A percentile compares a stretch with the other conserved stretches of the same genome.
Conservation (phyloP, 2,113 vertebrate genomes). For the Calonectris borealis region DNA sequence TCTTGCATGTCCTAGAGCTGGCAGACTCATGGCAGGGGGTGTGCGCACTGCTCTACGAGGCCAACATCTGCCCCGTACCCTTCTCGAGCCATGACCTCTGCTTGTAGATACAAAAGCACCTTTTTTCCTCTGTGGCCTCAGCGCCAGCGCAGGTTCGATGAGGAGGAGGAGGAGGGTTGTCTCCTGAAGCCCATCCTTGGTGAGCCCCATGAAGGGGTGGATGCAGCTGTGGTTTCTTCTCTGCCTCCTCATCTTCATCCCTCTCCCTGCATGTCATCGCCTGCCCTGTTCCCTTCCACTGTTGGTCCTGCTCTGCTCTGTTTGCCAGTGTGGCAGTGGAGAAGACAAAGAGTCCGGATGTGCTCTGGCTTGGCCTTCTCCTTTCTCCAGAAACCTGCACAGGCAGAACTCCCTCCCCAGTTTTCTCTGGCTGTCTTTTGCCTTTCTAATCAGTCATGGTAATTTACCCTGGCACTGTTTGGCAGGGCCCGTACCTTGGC, state of each 20-base stretch:
- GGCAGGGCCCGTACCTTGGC: slow-evolving; percentile 35
- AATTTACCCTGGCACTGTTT: slow-evolving; percentile 59
- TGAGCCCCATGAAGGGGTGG: not conserved
- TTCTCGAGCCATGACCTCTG: not conserved
- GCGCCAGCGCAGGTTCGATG: not conserved
- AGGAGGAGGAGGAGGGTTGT: not conserved
- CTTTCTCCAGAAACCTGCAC: not conserved
- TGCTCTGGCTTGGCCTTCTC: not conserved
- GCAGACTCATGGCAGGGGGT: not conserved
- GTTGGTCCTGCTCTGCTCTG: not conserved
- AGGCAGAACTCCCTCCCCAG: not conserved
- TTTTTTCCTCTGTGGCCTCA: not conserved
- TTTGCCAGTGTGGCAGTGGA: not conserved
- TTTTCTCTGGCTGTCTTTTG: slow-evolving; percentile 46
- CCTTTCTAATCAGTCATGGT: slow-evolving; percentile 49
- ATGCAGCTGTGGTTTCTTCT: not conserved
- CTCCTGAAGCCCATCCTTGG: not conserved
- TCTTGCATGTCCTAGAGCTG: not conserved
- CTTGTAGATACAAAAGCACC: not conserved
- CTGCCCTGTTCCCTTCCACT: not conserved
- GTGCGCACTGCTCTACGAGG: not conserved
- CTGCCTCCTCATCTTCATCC: not conserved
- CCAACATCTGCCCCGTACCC: not conserved
- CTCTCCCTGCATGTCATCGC: not conserved
- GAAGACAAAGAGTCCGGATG: not conserved